Evolutionary conservation across 2,888 invertebrate species (phyloP).

Genomic region (Tenthredo mesomela): DNA sequence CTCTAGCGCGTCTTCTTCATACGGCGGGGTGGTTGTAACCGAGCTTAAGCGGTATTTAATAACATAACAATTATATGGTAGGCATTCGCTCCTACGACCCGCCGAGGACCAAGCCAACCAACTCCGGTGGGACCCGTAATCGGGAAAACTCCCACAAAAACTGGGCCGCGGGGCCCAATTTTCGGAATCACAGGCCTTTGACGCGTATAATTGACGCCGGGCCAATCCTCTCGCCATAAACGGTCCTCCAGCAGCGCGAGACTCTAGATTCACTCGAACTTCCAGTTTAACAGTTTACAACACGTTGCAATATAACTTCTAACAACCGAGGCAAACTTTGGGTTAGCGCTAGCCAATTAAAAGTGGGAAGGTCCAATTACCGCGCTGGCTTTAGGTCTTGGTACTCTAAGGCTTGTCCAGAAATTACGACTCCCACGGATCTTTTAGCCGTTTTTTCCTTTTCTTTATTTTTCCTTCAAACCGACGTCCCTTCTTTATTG

Average conservation of each 20-base stretch:
- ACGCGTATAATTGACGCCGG: slow-evolving; percentile 67
- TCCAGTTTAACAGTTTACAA: slow-evolving; percentile 70
- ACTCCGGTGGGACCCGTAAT: slow-evolving; percentile 59
- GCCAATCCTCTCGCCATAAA: slow-evolving; percentile 58
- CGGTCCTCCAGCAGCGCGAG: slow-evolving; percentile 32
- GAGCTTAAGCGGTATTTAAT: slow-evolving; percentile 75
- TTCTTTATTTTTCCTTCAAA: not conserved
- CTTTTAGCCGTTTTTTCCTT: not conserved
- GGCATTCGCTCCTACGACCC: slow-evolving; percentile 62
- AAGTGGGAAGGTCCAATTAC: slow-evolving; percentile 75
- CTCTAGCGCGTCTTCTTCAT: slow-evolving; percentile 29
- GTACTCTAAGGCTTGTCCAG: slow-evolving; percentile 31
- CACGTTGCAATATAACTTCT: slow-evolving; percentile 72
- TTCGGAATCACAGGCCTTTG: slow-evolving; percentile 65
- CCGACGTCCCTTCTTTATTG: slow-evolving; percentile 11
- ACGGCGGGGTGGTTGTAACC: slow-evolving; percentile 50
- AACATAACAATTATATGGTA: slow-evolving; percentile 77
- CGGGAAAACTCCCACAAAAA: slow-evolving; percentile 63
- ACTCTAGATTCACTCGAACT: slow-evolving; percentile 64
- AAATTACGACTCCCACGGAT: slow-evolving; percentile 48
- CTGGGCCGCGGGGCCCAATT: slow-evolving; percentile 65
- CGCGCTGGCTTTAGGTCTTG: slow-evolving; percentile 64
- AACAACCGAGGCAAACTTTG: slow-evolving; percentile 70
- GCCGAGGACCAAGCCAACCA: slow-evolving; percentile 63
- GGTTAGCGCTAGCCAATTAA: slow-evolving; percentile 71